Conservation (phyloP, 53 echinoderm and acorn worm genomes). For the Crossaster papposus region DNA sequence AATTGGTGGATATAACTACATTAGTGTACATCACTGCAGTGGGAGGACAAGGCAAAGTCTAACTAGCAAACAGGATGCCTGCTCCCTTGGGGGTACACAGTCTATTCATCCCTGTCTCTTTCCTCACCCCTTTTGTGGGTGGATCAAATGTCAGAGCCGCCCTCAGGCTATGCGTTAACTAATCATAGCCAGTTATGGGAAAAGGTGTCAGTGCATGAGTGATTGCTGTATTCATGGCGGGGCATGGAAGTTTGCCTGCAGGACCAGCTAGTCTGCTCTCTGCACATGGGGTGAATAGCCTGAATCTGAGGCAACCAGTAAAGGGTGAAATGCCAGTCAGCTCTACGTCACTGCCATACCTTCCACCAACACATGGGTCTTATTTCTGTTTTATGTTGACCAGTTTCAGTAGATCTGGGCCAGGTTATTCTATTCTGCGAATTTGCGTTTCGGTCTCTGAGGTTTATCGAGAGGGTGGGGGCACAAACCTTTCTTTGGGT, state of each 20-base stretch:
- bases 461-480: neutral
- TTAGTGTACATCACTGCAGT: neutral
- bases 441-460: neutral
- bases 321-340: slow-evolving; percentile 17
- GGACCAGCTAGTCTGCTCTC: neutral
- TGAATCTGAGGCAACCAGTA: slow-evolving; percentile 13
- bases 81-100: neutral
- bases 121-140: slow-evolving; percentile 51
- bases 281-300: slow-evolving; percentile 47
- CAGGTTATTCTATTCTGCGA: neutral
- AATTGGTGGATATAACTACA: neutral
- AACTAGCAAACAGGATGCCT: neutral
- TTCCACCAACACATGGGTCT: slow-evolving; percentile 28
- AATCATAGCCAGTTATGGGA: slow-evolving; percentile 42
- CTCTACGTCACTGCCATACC: neutral
- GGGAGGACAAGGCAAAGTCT: slow-evolving; percentile 14
- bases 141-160: slow-evolving; percentile 52
- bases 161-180: slow-evolving; percentile 31
- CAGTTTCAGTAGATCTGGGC: neutral
- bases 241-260: neutral
- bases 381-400: slow-evolving; percentile 10
- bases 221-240: slow-evolving; percentile 36
- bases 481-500: slow-evolving; percentile 1
- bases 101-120: slow-evolving; percentile 44
- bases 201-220: slow-evolving; percentile 34